Base-by-base conservation (phyloP, 2,888 invertebrate species). In the Timandra comae region DNA sequence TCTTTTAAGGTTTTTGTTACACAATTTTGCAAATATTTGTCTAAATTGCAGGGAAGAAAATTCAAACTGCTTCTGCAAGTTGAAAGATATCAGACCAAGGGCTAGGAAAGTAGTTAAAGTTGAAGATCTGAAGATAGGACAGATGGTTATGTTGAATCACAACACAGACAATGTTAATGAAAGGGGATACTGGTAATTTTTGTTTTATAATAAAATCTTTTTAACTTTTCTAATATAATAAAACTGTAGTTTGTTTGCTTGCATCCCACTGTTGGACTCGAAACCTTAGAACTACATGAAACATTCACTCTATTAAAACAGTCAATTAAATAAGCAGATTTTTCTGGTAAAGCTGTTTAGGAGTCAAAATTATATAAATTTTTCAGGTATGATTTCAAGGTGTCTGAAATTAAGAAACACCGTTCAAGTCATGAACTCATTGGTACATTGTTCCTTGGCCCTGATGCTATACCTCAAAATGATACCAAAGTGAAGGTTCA, bases 81-180 rank as follows among this genome's bases (percentile, higher is more conserved):
- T 88, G 43, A 70, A 86, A 27, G 85, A 88, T 38, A 87, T 95
- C 30, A 82, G 94, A 34, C 94, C 94, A 0, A 77, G 93, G 48
- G 90, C 93, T 0, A 77, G 87, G 41, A 81, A 67, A 12, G 70
- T 75, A 12, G 68, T 92, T 29, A 63, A 86, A 9, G 57, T 88
- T 7, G 63, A 78, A 1, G 81, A 91, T 30, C 60, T 94, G 12
- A 69, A 87, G 49, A 65, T 80, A 3, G 91, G 90, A 0, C 87
- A 90, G 47, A 86, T 60, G 31, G 89, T 94, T 5, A 88, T 95
- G 88, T 82, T 91, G 0, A 95, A 94, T 68, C 89, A 92, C 57
- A 94, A 94, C 59, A 81, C 89, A 6, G 93, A 94, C 35, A 78
- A 91, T 7, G 90, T 91, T 0, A 71, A 80, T 11, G 87, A 89